Evolutionary conservation across 2,113 vertebrate genomes (phyloP).

Genomic region (Rafetus swinhoei): DNA sequence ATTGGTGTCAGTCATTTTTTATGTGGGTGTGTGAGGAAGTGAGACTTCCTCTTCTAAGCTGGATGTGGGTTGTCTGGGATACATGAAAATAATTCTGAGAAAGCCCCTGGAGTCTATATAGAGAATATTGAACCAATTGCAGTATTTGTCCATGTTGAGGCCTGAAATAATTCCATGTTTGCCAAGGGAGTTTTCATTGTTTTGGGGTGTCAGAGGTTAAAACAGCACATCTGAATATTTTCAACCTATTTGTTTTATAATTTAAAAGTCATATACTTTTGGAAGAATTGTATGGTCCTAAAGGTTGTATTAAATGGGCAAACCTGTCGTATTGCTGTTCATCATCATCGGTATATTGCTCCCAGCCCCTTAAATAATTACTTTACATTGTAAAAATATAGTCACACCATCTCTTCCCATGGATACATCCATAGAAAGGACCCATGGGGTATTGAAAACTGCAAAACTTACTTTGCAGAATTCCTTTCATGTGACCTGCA

Average conservation of each 20-base stretch:
- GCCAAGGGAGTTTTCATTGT: rapidly evolving
- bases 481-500: background rate
- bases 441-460: background rate
- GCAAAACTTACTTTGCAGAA: background rate
- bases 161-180: background rate
- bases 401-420: background rate
- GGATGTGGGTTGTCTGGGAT: background rate
- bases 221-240: background rate
- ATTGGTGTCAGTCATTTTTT: conserved; percentile 5
- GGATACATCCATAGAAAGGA: background rate
- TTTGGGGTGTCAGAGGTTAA: background rate
- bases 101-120: conserved; percentile 26
- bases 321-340: background rate
- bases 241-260: background rate
- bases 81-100: background rate
- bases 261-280: background rate
- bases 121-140: background rate
- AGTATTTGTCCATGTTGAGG: background rate
- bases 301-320: background rate
- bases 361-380: background rate
- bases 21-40: conserved; percentile 33
- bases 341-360: background rate
- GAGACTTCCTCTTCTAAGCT: conserved; percentile 53
- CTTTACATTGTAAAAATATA: background rate
- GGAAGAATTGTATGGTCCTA: background rate